Evolutionary conservation across 2,888 invertebrate genomes (phyloP).

Genomic region (Netelia fuscicornis): DNA sequence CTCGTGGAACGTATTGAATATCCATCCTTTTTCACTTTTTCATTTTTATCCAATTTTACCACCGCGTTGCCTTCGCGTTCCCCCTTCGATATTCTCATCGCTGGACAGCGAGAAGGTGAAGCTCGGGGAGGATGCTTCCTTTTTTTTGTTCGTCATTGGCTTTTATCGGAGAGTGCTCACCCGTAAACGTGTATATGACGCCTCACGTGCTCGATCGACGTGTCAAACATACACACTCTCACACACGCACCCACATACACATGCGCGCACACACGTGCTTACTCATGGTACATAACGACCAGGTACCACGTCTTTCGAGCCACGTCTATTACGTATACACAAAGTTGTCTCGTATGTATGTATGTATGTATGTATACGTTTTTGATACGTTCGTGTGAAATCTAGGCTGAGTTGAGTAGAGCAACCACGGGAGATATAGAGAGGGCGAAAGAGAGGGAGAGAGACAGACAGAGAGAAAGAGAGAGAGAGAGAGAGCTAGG

Average conservation of each 20-base stretch:
- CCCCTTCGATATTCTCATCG: neutral
- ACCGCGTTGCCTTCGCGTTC: neutral
- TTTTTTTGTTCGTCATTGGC: slow-evolving; percentile 40
- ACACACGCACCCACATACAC: slow-evolving; percentile 5
- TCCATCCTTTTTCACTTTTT: neutral
- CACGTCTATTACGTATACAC: slow-evolving; percentile 31
- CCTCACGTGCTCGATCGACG: slow-evolving; percentile 58
- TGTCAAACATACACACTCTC: slow-evolving; percentile 11
- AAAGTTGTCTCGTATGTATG: slow-evolving; percentile 12
- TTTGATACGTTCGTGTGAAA: slow-evolving; percentile 65
- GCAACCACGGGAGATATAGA: slow-evolving; percentile 22
- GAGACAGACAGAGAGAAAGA: slow-evolving; percentile 25
- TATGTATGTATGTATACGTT: slow-evolving; percentile 49
- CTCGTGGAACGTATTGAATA: neutral
- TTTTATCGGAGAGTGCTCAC: slow-evolving; percentile 61
- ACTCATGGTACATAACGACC: slow-evolving; percentile 33
- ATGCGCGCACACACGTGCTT: slow-evolving; percentile 11
- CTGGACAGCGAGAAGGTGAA: neutral
- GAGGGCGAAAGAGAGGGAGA: neutral
- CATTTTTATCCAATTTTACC: neutral
- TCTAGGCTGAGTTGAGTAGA: slow-evolving; percentile 66
- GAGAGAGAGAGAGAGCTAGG: slow-evolving; percentile 11
- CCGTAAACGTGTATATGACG: slow-evolving; percentile 49
- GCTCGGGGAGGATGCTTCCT: neutral
- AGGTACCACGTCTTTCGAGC: slow-evolving; percentile 38